Base-by-base conservation (phyloP, 2,113 vertebrate species). In the Alosa alosa region DNA sequence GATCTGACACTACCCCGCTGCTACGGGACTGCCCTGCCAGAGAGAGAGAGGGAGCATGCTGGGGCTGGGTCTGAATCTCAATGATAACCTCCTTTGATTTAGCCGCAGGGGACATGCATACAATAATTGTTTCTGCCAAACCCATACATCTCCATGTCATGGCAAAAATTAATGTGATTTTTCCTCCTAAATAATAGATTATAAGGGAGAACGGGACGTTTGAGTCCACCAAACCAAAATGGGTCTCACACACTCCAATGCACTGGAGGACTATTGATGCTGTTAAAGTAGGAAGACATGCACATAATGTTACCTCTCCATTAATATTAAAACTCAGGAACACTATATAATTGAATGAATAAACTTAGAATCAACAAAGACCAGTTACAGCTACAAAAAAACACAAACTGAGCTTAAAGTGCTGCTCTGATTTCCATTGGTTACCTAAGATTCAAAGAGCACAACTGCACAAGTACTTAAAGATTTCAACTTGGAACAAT, bases 381-480 rank as follows among this genome's bases (percentile, higher is more conserved):
- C 3, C 10, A 78, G 36, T 10, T 72, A 72, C 50, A 52, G 11
- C 13, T 49, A 49, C 60, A n/a, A 4, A 39, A 96, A 92, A 72
- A 3, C 25, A 31, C 2, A 72, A 72, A 9, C 25, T 72, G 25
- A 64, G 20, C 22, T 25, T 6, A 72, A 87, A 89, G 84, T 86
- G 86, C 90, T 95, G 92, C 91, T 93, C 92, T 95, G 96, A 96
- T 96, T 97, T 96, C 95, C 96, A 96, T 96, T 93, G 95, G 93
- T 94, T 96, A 96, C 86, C 47, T 95, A 96, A 96, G 95, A 97
- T 97, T 96, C 97, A 98, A 98, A 96, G 95, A 96, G 96, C 90
- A 91, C 94, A 95, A 95, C 96, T 96, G 96, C 90, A 91, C 94
- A 95, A 95, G 96, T 96, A 97, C 96, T 98, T 97, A 97, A 97